Evolutionary conservation across 1,140 invertebrate species (phyloP).

Genomic region (Sminthurinus signatus): DNA sequence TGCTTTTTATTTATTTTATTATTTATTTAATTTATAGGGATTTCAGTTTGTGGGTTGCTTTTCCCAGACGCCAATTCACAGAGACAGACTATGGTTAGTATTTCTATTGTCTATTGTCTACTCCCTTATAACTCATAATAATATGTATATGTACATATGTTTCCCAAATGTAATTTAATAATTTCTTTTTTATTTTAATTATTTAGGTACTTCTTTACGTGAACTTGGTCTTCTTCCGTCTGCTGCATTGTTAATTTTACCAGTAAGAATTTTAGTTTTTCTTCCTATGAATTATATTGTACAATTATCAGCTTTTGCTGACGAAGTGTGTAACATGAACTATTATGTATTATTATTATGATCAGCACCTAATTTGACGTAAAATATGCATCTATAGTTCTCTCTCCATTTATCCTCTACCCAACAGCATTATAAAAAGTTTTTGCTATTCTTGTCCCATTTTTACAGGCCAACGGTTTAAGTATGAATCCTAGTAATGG

Average conservation of each 20-base stretch:
- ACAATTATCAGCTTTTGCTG: too few species aligned
- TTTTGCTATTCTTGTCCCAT: not conserved
- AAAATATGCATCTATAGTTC: too few species aligned
- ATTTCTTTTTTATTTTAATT: too few species aligned
- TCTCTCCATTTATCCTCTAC: too few species aligned
- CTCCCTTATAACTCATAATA: too few species aligned
- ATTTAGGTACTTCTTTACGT: constrained; percentile 54
- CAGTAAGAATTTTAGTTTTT: constrained; percentile 47
- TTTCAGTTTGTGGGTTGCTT: constrained; percentile 67
- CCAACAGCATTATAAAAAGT: not conserved
- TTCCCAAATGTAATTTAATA: too few species aligned
- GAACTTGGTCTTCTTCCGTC: constrained; percentile 69
- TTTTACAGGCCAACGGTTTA: constrained; percentile 5
- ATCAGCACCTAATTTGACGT: too few species aligned
- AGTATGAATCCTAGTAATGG: not conserved
- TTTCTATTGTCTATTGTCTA: too few species aligned
- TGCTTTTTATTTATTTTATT: not conserved
- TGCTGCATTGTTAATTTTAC: constrained; percentile 69
- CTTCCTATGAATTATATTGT: too few species aligned
- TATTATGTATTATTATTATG: too few species aligned
- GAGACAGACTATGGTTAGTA: constrained; percentile 56
- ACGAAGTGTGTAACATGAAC: too few species aligned
- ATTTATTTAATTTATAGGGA: constrained; percentile 46
- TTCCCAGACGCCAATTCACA: constrained; percentile 67
- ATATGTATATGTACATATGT: too few species aligned